Evolutionary conservation across 2,113 vertebrate species (phyloP), one percentile per base, ranked within the genome.

Genomic region (Clarias gariepinus): DNA sequence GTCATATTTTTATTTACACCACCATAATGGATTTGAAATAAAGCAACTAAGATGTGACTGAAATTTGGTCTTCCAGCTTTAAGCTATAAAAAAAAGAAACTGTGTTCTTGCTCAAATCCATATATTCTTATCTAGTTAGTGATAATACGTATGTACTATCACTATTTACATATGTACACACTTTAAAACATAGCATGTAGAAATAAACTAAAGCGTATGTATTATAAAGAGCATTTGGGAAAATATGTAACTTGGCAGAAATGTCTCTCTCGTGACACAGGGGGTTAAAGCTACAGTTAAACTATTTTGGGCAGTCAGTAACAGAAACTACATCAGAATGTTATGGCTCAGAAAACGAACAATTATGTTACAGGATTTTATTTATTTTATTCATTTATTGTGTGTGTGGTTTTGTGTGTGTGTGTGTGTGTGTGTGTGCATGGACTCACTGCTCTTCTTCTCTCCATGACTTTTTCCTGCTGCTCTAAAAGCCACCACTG

Each of bases 401-500:
- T 74, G 16, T 47, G 64, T 74, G 63, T 76, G 33, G 16, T 61
- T n/a, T n/a, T n/a, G 83, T 36, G 55, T 18, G 36, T 25, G 58
- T 76, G 76, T 33, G 55, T 71, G 36, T 66, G 73, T 36, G 21
- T 53, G 76, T 52, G 53, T 61, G 47, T 41, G 18, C 23, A 18
- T 55, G 36, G 47, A 92, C 97, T 85, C 94, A 99, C 98, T 97
- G 0, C 92, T 93, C 94, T 96, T 98, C 92, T 94, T 98, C 90
- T 96, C 96, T 83, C 91, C 91, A 0, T 95, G 93, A 83, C 95
- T 95, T 92, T 95, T 98, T 0, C 97, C 97, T 23, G 97, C 96
- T 91, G 97, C 95, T 86, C 96, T 95, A 41, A 99, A 98, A 25
- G 97, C 97, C 74, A 98, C 96, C 83, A 95, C 21, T 0, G 97